Percentiles rank a stretch among this genome's conserved stretches.
Evolutionary conservation across 2,888 invertebrate species (phyloP).

Genomic region (Nymphalis c-album): DNA sequence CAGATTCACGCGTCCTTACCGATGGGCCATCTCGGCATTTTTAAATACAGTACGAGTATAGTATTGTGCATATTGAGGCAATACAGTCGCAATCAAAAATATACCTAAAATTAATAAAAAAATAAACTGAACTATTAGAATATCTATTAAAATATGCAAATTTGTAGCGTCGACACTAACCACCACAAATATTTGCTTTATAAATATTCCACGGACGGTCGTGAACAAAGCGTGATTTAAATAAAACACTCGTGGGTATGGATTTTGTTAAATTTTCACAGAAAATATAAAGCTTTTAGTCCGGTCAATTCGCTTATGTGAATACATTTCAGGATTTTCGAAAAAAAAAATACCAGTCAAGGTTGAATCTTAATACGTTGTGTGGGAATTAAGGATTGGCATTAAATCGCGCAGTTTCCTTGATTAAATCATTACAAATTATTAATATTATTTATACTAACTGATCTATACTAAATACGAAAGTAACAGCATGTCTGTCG

Average conservation of each 20-base stretch:
- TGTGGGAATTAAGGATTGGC: no score
- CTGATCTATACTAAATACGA: no score
- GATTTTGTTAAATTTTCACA: conserved; percentile 45
- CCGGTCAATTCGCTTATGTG: background rate
- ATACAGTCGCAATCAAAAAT: background rate
- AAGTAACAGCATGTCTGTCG: no score
- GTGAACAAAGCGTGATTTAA: conserved; percentile 17
- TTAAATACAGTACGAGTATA: no score
- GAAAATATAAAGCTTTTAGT: conserved; percentile 57
- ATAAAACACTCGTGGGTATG: conserved; percentile 12
- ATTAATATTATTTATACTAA: no score
- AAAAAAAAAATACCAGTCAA: no score
- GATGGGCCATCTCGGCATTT: no score
- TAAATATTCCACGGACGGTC: conserved; percentile 16
- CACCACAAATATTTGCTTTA: conserved; percentile 21
- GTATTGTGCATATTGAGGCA: no score
- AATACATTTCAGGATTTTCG: background rate
- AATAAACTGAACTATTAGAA: background rate
- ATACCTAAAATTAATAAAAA: background rate
- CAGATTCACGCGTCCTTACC: no score
- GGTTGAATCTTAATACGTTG: no score
- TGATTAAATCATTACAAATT: no score
- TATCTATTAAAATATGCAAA: background rate
- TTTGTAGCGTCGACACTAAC: background rate
- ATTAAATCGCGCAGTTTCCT: no score